These are phyloP conservation scores for Cyrtorhinus lividipennis DNA, from an alignment of 1,140 invertebrate genomes.

Conservation along the genomic window DNA sequence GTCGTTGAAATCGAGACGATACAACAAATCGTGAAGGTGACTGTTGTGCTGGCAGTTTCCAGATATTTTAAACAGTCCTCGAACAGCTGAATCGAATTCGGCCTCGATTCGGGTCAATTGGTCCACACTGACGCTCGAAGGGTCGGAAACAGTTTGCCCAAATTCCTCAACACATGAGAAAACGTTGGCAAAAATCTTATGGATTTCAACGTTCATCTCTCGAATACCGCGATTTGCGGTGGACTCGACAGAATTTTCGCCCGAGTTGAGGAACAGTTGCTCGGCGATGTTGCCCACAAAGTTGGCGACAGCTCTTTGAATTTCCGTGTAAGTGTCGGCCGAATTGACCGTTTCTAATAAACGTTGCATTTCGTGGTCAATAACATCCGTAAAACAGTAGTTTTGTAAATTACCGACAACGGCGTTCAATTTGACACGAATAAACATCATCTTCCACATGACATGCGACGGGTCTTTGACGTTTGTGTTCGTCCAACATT, in stretches of 20 bases:
- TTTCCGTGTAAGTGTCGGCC: background rate
- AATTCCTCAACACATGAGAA: background rate
- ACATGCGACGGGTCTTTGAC: background rate
- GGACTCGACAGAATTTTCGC: background rate
- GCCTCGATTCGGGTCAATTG: background rate
- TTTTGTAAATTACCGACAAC: conserved; percentile 15
- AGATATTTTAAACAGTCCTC: background rate
- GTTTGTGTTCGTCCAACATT: background rate
- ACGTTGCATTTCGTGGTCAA: background rate
- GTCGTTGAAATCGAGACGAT: background rate
- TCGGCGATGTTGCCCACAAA: background rate
- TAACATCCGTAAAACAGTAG: conserved; percentile 15
- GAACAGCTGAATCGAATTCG: background rate
- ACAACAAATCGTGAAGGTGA: background rate
- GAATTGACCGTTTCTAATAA: background rate
- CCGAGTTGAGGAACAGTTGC: background rate
- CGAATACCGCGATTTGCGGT: background rate
- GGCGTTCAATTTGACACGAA: background rate
- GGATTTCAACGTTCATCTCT: background rate
- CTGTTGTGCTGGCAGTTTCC: background rate
- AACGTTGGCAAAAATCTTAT: background rate
- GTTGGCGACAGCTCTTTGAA: background rate
- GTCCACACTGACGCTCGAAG: background rate
- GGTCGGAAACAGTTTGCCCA: background rate
- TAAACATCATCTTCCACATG: background rate